Evolutionary conservation across 2,113 vertebrate genomes (phyloP).

Genomic region (Hemicordylus capensis): DNA sequence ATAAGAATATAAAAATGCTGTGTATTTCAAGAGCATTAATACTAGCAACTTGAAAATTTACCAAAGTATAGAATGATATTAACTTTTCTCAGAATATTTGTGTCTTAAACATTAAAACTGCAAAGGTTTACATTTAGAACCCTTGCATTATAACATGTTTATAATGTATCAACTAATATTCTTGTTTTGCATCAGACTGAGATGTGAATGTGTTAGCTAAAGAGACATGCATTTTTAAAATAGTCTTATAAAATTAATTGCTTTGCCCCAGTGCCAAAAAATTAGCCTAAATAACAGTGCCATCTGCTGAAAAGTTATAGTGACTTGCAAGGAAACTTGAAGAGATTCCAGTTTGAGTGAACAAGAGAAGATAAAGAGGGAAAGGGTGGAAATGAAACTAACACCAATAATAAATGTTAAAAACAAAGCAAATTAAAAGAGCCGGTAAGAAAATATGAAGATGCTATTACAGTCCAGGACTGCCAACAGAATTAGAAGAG

Average conservation of each 20-base stretch:
- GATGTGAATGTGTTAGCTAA: slow-evolving; percentile 39
- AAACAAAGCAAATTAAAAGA: not conserved
- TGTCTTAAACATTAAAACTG: not conserved
- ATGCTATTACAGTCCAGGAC: not conserved
- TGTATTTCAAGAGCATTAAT: not conserved
- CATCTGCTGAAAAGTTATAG: slow-evolving; percentile 74
- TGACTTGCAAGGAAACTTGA: slow-evolving; percentile 57
- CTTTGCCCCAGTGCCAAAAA: slow-evolving; percentile 54
- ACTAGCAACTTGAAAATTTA: not conserved
- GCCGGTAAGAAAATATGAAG: not conserved
- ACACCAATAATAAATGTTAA: not conserved
- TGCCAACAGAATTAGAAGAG: not conserved
- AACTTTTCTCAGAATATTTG: not conserved
- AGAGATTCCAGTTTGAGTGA: slow-evolving; percentile 12
- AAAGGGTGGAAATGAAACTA: not conserved
- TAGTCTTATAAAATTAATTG: slow-evolving; percentile 49
- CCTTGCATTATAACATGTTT: not conserved
- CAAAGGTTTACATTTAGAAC: not conserved
- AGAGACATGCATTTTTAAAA: slow-evolving; percentile 36
- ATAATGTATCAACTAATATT: not conserved
- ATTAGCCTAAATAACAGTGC: slow-evolving; percentile 78
- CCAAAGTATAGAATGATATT: not conserved
- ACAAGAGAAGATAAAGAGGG: not conserved
- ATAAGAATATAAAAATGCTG: not conserved
- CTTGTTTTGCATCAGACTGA: slow-evolving; percentile 25